Evolutionary conservation across 2,888 invertebrate species (phyloP).

Genomic region (Parnassius smintheus): DNA sequence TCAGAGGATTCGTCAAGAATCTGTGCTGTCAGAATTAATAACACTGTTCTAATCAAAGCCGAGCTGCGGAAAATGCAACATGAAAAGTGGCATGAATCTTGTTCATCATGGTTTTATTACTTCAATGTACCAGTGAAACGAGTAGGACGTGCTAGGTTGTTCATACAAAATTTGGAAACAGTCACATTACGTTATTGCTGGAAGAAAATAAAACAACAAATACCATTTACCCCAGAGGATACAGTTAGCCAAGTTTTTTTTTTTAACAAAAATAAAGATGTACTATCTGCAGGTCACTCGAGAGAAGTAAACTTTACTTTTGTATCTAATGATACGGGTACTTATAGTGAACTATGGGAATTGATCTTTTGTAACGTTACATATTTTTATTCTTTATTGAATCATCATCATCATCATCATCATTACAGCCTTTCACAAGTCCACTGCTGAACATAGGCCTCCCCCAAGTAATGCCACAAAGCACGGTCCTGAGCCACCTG

Average conservation of each 20-base stretch:
- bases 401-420: too few species aligned
- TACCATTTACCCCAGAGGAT: conserved; percentile 56
- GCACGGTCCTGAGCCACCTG: too few species aligned
- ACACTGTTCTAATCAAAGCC: conserved; percentile 55
- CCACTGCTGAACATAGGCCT: too few species aligned
- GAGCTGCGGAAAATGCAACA: conserved; percentile 42
- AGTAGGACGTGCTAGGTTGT: conserved; percentile 59
- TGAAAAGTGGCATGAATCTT: conserved; percentile 50
- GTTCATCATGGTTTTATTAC: conserved; percentile 66
- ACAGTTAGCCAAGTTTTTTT: conserved; percentile 69
- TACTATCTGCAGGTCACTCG: conserved; percentile 74
- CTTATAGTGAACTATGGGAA: conserved; percentile 73
- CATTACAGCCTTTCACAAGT: too few species aligned
- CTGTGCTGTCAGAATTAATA: conserved; percentile 64
- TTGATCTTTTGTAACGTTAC: conserved; percentile 64
- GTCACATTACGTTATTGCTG: conserved; percentile 72
- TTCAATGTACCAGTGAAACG: conserved; percentile 58
- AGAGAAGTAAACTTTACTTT: conserved; percentile 72
- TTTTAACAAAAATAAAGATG: conserved; percentile 80
- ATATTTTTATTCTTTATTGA: conserved; percentile 53
- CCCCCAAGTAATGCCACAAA: too few species aligned
- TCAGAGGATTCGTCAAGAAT: conserved; percentile 37
- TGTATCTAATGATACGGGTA: conserved; percentile 55
- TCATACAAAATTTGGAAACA: conserved; percentile 76
- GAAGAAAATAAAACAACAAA: conserved; percentile 58